Percentiles rank a stretch among this genome's conserved stretches.
phyloP scores from a whole-genome alignment of 2,888 invertebrate genomes.

The Allygus modestus region DNA sequence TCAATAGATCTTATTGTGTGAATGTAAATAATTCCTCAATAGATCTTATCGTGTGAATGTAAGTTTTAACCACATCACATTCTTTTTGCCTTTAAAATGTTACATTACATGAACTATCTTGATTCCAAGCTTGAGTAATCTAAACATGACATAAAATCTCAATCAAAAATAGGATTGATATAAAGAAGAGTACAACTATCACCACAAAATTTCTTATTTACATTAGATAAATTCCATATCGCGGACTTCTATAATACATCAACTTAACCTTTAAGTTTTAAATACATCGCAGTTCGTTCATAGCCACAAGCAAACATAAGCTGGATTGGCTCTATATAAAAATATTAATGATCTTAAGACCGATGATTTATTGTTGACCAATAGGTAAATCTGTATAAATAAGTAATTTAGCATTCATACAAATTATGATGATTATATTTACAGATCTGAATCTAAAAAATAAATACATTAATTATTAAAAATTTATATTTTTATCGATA shows the following conservation, averaged over 20 bases:
- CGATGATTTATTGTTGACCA: background rate
- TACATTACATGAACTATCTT: background rate
- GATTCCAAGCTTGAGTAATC: background rate
- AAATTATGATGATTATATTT: background rate
- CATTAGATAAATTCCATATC: background rate
- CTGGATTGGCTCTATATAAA: background rate
- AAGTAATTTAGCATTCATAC: background rate
- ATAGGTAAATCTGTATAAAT: background rate
- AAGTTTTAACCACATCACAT: background rate
- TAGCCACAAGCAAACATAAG: background rate
- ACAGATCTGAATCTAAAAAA: background rate
- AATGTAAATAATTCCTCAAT: background rate
- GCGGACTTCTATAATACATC: slow-evolving; percentile 6
- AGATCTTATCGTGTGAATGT: background rate
- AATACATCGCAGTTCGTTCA: slow-evolving; percentile 3
- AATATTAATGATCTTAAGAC: background rate
- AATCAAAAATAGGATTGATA: slow-evolving; percentile 14
- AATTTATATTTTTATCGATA: background rate
- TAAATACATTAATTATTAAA: background rate
- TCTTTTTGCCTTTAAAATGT: too few species aligned
- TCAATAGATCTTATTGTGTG: background rate
- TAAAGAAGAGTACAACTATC: slow-evolving; percentile 6
- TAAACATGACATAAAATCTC: background rate
- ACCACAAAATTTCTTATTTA: slow-evolving; percentile 26
- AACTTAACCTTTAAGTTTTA: background rate